Percentiles rank a stretch among this genome's conserved stretches.
phyloP scores from a whole-genome alignment of 2,113 vertebrate genomes.

The Myodes glareolus region DNA sequence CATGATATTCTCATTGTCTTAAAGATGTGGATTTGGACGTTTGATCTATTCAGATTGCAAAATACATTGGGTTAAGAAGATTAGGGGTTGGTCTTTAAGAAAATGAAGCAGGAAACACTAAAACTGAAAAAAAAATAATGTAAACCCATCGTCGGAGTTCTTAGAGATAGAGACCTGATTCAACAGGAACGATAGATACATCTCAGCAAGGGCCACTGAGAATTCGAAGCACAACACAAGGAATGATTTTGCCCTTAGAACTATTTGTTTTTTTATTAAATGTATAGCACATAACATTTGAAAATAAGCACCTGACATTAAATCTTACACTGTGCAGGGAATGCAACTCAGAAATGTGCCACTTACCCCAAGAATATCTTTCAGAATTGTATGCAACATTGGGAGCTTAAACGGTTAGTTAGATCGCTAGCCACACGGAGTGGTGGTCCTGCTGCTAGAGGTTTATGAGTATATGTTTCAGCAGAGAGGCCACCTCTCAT shows the following conservation, averaged over 20 bases:
- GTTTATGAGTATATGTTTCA: not conserved
- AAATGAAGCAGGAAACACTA: slow-evolving; percentile 4
- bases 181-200: not conserved
- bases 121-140: not conserved
- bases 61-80: not conserved
- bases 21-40: not conserved
- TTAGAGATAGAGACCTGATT: not conserved
- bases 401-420: not conserved
- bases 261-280: not conserved
- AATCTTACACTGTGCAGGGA: not conserved
- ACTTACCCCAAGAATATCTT: not conserved
- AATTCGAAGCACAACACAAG: not conserved
- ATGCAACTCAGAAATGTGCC: not conserved
- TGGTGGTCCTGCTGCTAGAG: not conserved
- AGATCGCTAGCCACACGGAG: not conserved
- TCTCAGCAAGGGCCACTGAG: fast-evolving
- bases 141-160: not conserved
- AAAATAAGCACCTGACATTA: not conserved
- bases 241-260: not conserved
- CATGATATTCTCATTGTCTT: not conserved
- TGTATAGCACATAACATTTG: not conserved
- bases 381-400: not conserved
- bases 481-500: not conserved
- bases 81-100: not conserved
- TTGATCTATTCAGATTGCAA: not conserved